A percentile compares a stretch with the other conserved stretches of the same genome.
Conservation (phyloP, 1,140 invertebrate species). For the Pachypeltis micranthus region DNA sequence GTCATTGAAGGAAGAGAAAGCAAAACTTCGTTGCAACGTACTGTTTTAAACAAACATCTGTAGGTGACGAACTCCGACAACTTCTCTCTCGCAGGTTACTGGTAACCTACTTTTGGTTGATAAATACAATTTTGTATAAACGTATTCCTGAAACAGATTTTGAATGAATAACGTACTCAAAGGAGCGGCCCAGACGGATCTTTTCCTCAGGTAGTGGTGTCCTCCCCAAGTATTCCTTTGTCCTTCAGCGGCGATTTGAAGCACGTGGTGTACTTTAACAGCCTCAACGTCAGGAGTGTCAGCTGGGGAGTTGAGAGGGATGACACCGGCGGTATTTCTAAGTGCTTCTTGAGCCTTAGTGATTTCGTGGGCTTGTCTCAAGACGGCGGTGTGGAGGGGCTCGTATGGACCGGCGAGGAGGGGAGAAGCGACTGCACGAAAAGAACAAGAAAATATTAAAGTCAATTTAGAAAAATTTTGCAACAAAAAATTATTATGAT, state of each 20-base stretch:
- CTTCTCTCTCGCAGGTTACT: too few species aligned
- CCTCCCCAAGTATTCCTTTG: background rate
- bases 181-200: background rate
- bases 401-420: background rate
- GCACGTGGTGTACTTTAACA: slow-evolving; percentile 1
- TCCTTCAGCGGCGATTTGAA: slow-evolving; percentile 5
- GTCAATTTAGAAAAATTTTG: background rate
- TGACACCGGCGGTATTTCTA: slow-evolving; percentile 2
- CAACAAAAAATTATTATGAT: background rate
- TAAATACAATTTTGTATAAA: background rate
- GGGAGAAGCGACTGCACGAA: slow-evolving; percentile 1
- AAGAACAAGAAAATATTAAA: background rate
- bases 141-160: background rate
- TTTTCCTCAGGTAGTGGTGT: background rate
- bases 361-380: slow-evolving; percentile 4
- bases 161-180: background rate
- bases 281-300: slow-evolving; percentile 9
- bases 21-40: background rate
- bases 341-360: slow-evolving; percentile 1
- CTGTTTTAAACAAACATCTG: background rate
- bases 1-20: background rate
- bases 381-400: background rate
- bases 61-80: too few species aligned
- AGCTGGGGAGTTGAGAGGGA: slow-evolving; percentile 1
- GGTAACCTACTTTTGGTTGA: background rate